Conservation (phyloP, 2,888 invertebrate species). For the Dolichomitus sp. region DNA sequence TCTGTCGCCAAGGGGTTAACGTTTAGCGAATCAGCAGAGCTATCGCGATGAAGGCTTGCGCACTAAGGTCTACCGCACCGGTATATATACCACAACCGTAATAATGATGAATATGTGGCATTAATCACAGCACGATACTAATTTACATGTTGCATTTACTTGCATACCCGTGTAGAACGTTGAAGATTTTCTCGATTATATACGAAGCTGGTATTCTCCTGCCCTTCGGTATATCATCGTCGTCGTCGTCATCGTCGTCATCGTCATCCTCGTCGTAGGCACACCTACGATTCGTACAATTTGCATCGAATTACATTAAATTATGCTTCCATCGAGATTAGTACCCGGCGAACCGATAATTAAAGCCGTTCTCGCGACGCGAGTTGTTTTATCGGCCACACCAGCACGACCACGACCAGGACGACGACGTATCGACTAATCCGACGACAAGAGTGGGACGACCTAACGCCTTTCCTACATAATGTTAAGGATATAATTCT, state of each 20-base stretch:
- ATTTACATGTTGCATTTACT: conserved; percentile 54
- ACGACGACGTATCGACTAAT: conserved; percentile 71
- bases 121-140: conserved; percentile 58
- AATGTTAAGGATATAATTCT: conserved; percentile 38
- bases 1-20: conserved; percentile 2
- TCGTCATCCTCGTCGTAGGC: conserved; percentile 53
- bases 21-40: conserved; percentile 11
- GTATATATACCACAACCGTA: conserved; percentile 41
- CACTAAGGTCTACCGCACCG: not conserved
- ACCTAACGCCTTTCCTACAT: conserved; percentile 60
- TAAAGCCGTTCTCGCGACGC: conserved; percentile 67
- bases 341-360: conserved; percentile 70
- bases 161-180: not conserved
- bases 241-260: conserved; percentile 38
- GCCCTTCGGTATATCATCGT: conserved; percentile 40
- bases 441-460: conserved; percentile 70
- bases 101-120: conserved; percentile 63
- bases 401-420: conserved; percentile 51
- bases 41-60: conserved; percentile 26
- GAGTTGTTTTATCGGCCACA: conserved; percentile 68
- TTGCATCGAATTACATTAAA: conserved; percentile 71
- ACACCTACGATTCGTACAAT: conserved; percentile 69
- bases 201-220: conserved; percentile 44
- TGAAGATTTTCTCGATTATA: conserved; percentile 21
- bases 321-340: conserved; percentile 71